Conservation (phyloP, 1,140 invertebrate genomes). For the Bicyclus anynana region DNA sequence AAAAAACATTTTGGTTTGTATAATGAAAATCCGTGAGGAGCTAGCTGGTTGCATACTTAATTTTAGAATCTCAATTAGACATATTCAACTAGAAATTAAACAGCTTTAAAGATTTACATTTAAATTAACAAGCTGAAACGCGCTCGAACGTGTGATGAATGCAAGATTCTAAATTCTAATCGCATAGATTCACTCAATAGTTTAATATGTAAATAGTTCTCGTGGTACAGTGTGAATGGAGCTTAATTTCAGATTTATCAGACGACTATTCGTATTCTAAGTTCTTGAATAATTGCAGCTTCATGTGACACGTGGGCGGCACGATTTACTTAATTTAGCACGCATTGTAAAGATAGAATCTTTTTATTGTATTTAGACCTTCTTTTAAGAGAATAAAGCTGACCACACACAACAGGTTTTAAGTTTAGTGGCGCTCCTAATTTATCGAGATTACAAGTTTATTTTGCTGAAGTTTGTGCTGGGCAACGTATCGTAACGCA, state of each 20-base stretch:
- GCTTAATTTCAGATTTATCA: slow-evolving; percentile 29
- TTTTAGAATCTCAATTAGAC: neutral
- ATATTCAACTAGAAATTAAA: neutral
- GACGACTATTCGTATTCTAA: slow-evolving; percentile 5
- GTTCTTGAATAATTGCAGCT: slow-evolving; percentile 1
- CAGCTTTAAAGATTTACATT: neutral
- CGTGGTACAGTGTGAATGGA: slow-evolving; percentile 22
- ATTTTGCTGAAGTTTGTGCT: too few relatives aligned
- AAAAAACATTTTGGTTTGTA: too few relatives aligned
- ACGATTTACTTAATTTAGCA: neutral
- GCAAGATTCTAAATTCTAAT: neutral
- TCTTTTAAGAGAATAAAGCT: too few relatives aligned
- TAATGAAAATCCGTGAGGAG: too few relatives aligned
- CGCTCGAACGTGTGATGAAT: neutral
- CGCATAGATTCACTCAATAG: neutral
- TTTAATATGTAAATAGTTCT: neutral
- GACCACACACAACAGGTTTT: too few relatives aligned
- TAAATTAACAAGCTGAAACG: neutral
- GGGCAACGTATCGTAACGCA: too few relatives aligned
- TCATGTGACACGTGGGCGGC: slow-evolving; percentile 1
- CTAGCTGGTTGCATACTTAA: too few relatives aligned
- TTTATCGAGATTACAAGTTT: too few relatives aligned
- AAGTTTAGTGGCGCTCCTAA: too few relatives aligned
- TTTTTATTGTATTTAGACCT: neutral
- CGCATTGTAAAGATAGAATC: neutral